A percentile compares a stretch with the other conserved stretches of the same genome.
Conservation (phyloP, 2,888 invertebrate species). For the Camptogramma bilineatum region DNA sequence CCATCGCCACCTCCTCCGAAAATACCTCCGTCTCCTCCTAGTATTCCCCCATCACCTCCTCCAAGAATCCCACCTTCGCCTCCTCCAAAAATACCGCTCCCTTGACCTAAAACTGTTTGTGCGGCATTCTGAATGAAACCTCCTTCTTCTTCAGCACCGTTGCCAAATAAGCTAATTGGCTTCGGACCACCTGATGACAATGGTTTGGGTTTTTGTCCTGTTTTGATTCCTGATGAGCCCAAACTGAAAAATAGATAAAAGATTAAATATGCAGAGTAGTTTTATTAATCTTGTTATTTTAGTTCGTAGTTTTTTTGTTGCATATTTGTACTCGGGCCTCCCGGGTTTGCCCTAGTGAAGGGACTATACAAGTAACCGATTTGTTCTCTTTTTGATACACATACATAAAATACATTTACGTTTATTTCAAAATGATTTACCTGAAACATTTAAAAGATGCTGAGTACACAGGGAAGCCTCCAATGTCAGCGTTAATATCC, state of each 20-base stretch:
- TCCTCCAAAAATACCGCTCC: slow-evolving; percentile 45
- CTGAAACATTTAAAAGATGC: slow-evolving; percentile 83
- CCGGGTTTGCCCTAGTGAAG: no score
- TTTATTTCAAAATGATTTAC: slow-evolving; percentile 37
- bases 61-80: slow-evolving; percentile 42
- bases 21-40: slow-evolving; percentile 44
- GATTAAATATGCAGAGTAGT: neutral
- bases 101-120: slow-evolving; percentile 53
- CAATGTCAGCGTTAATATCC: slow-evolving; percentile 89
- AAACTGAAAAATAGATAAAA: slow-evolving; percentile 57
- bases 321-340: no score
- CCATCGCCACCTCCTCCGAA: slow-evolving; percentile 42
- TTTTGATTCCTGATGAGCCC: slow-evolving; percentile 74
- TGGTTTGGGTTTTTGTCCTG: slow-evolving; percentile 77
- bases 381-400: neutral
- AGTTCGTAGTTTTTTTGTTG: no score
- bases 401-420: neutral
- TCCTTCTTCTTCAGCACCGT: slow-evolving; percentile 59
- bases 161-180: slow-evolving; percentile 73
- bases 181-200: slow-evolving; percentile 72
- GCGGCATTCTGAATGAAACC: slow-evolving; percentile 64
- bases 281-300: no score
- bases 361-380: no score
- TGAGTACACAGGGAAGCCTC: slow-evolving; percentile 84
- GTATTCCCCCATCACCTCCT: slow-evolving; percentile 39